A percentile compares a stretch with the other conserved stretches of the same genome.
Conservation (phyloP, 2,113 vertebrate species). For the Agapornis roseicollis region DNA sequence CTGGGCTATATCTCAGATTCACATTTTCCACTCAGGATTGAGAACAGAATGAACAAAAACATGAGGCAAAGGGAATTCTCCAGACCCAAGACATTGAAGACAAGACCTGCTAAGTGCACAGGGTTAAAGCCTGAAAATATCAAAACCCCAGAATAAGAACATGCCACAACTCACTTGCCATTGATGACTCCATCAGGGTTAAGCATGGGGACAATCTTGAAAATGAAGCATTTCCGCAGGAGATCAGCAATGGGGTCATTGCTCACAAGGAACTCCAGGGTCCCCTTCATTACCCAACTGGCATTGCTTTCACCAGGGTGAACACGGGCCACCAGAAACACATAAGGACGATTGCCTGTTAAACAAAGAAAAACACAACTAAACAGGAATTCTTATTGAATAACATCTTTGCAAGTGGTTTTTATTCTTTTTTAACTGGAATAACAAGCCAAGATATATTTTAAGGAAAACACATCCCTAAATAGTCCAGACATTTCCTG, state of each 20-base stretch:
- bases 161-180: conserved; percentile 82
- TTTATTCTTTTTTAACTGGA: neutral
- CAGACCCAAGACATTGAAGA: neutral
- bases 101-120: neutral
- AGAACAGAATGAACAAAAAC: neutral
- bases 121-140: neutral
- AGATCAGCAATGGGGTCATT: conserved; percentile 82
- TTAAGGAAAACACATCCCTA: neutral
- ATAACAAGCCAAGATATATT: fast-evolving
- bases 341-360: conserved; percentile 82
- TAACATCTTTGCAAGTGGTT: neutral
- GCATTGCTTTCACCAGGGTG: conserved; percentile 94
- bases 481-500: neutral
- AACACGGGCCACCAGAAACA: conserved; percentile 86
- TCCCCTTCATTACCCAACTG: conserved; percentile 96
- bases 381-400: neutral
- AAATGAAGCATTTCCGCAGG: conserved; percentile 88
- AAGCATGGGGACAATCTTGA: conserved; percentile 94
- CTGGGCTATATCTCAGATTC: neutral
- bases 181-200: conserved; percentile 95
- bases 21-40: neutral
- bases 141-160: neutral
- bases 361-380: neutral
- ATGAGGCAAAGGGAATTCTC: fast-evolving
- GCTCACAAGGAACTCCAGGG: conserved; percentile 89